These are phyloP conservation scores for Todus mexicanus DNA, from an alignment of 2,797 vertebrate genomes.

Conservation along the genomic window DNA sequence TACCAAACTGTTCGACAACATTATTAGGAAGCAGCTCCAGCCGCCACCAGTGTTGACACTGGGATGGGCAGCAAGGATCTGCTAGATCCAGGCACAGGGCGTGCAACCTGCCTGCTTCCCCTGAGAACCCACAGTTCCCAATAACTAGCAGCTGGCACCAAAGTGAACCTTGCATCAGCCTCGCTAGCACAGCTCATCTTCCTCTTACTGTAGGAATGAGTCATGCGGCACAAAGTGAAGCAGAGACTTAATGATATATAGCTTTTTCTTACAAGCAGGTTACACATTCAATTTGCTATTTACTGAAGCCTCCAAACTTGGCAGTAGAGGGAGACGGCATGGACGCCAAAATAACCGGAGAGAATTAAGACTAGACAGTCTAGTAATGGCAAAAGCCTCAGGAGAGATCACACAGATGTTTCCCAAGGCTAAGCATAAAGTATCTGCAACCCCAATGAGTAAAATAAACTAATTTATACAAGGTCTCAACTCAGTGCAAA, in stretches of 20 bases:
- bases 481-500: not conserved
- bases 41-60: not conserved
- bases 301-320: not conserved
- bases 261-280: not conserved
- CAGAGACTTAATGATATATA: not conserved
- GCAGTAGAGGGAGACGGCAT: not conserved
- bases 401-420: not conserved
- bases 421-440: not conserved
- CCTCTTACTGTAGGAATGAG: not conserved
- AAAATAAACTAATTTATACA: not conserved
- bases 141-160: not conserved
- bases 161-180: not conserved
- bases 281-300: not conserved
- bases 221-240: not conserved
- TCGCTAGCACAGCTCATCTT: not conserved
- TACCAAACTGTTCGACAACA: rapidly evolving
- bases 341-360: not conserved
- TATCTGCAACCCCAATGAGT: not conserved
- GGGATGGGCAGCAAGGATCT: not conserved
- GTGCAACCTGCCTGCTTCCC: not conserved
- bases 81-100: not conserved
- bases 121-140: rapidly evolving
- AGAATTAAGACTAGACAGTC: not conserved
- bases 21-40: not conserved
- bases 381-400: not conserved